Base-by-base conservation (phyloP, 2,888 invertebrate species). In the Priocnemis perturbator region DNA sequence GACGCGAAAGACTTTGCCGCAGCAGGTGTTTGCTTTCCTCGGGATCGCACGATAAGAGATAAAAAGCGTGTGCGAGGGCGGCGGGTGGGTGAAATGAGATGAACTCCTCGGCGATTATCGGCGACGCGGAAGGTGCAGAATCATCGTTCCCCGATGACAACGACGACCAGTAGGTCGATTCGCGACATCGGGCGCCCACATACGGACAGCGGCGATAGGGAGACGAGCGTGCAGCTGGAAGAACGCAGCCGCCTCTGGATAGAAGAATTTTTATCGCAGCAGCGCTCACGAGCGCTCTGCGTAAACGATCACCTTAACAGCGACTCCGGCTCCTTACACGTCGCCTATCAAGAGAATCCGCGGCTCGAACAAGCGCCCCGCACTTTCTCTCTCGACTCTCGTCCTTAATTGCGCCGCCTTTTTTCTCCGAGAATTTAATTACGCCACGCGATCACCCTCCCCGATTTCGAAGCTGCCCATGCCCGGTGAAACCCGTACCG, bases 261-360 rank as follows among this genome's bases (percentile, higher is more conserved):
- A 64, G 67, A 63, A 66, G 67, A 69, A 78, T 73, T 75, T 78
- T 71, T 71, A 78, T 75, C 67, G 71, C 48, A 47, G 47, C 53
- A 63, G 62, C 62, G 56, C 53, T 60, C 21, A 47, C 48, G 64
- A 58, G 48, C 50, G 63, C 64, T 73, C 60, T 67, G 64, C 63
- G 72, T 76, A 73, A 78, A 76, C 65, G 76, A 67, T 73, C 71
- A 52, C 52, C 44, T 55, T 63, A 58, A 55, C 44, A 19, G 50
- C 71, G 65, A 71, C 55, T 70, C 67, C 60, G 64, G 74, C 63
- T 76, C 79, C 79, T 76, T 79, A 76, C 68, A 65, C 44, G 78
- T 79, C 68, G 52, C 23, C 45, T 5, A 37, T 37, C 37, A 11
- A 37, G 37, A 37, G 37, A 37, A 37, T 37, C 37, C 37, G 15